Base-by-base conservation (phyloP, 2,797 vertebrate species). In the Platyrinchus mystaceus region DNA sequence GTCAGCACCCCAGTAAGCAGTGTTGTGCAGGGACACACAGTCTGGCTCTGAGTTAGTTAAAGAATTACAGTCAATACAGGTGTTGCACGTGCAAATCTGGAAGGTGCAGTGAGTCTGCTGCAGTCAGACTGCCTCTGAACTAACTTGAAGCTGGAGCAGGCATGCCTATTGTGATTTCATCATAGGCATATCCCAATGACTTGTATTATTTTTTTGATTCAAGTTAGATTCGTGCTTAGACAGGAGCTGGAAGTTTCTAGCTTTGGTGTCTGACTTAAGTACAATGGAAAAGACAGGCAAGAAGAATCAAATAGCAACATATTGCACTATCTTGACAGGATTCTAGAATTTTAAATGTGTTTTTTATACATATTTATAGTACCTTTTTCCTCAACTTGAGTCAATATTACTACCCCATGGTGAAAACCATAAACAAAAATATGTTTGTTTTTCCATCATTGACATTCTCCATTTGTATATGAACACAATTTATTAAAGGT, bases 51-150 rank as follows among this genome's bases (percentile, higher is more conserved):
- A 27, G 23, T 8, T 14, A 60, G 12, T 13, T 21, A 15, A 52
- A 50, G 27, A 16, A 9, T 41, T 36, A 23, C 10, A 58, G 22
- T 9, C 23, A 23, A 19, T 7, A 15, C 4, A 32, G 12, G 3
- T 2, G 0, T 3, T 34, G n/a, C 32, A 20, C 16, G 1, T 21
- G n/a, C 7, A 16, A 14, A 12, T 14, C 8, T 52, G 36, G 39
- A 50, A 64, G 23, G 1, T 22, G 16, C 32, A 37, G 41, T 11
- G 13, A 17, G 12, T 9, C 12, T 32, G 41, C 17, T 81, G 73
- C 56, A 37, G 22, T 5, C 2, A 44, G 39, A 30, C 14, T 37
- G 27, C 15, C 24, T 66, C 14, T 49, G 36, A 49, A 16, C 30
- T 41, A 34, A 11, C 7, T 17, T 52, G 22, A 46, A 87, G 22